Evolutionary conservation across 2,797 vertebrate genomes (phyloP).

Genomic region (Acestrorhynchus altus): DNA sequence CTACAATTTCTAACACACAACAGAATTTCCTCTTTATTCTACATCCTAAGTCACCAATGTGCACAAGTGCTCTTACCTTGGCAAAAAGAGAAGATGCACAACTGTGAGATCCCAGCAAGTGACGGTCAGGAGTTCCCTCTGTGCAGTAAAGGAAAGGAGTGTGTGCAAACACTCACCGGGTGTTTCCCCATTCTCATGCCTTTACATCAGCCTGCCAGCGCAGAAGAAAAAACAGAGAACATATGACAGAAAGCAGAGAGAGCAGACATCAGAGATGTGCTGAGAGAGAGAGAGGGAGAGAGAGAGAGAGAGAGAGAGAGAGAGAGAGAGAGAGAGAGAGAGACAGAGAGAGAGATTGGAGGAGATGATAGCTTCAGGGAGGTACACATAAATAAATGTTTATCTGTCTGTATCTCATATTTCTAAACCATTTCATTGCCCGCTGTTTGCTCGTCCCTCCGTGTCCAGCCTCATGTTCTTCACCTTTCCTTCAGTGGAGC

Average conservation of each 20-base stretch:
- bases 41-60: neutral
- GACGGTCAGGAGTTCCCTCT: slow-evolving; percentile 55
- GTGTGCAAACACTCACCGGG: slow-evolving; percentile 74
- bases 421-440: slow-evolving; percentile 34
- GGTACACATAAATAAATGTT: slow-evolving; percentile 37
- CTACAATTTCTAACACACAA: neutral
- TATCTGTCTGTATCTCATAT: slow-evolving; percentile 31
- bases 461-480: slow-evolving; percentile 3
- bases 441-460: neutral
- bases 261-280: slow-evolving; percentile 15
- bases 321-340: slow-evolving; percentile 38
- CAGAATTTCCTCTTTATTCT: neutral
- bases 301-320: slow-evolving; percentile 13
- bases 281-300: slow-evolving; percentile 28
- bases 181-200: slow-evolving; percentile 78
- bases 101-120: slow-evolving; percentile 60
- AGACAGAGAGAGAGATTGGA: slow-evolving; percentile 14
- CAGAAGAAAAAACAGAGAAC: slow-evolving; percentile 57
- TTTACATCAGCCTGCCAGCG: slow-evolving; percentile 73
- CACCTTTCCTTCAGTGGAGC: neutral
- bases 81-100: slow-evolving; percentile 54
- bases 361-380: slow-evolving; percentile 36
- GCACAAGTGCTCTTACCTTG: slow-evolving; percentile 55
- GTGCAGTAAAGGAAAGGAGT: slow-evolving; percentile 46
- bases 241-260: slow-evolving; percentile 54